Conservation (phyloP, 2,113 vertebrate genomes). For the Danionella cerebrum region DNA sequence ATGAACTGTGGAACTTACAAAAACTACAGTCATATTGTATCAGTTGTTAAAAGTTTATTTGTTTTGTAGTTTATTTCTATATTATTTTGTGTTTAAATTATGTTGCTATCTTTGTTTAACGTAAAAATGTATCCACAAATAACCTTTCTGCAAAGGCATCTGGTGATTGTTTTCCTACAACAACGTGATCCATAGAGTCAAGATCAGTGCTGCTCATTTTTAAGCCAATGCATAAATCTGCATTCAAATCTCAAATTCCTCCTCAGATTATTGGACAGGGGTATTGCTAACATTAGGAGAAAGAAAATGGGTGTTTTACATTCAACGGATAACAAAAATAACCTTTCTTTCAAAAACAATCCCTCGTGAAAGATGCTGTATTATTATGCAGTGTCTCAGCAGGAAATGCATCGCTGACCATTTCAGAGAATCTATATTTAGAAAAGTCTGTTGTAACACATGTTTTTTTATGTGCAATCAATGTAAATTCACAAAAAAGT, state of each 20-base stretch:
- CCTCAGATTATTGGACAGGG: constrained; percentile 44
- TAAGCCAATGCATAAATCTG: constrained; percentile 62
- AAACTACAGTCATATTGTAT: too few relatives aligned
- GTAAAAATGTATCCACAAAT: not conserved
- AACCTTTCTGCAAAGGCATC: constrained; percentile 13
- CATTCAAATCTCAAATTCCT: constrained; percentile 53
- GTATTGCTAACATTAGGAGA: constrained; percentile 27
- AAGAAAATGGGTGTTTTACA: constrained; percentile 48
- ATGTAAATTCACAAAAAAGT: not conserved
- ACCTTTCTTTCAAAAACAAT: constrained; percentile 18
- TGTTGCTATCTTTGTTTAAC: constrained; percentile 1
- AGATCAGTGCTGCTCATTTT: constrained; percentile 47
- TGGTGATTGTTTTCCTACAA: not conserved
- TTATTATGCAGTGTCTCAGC: not conserved
- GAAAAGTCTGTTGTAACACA: not conserved
- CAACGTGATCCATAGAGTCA: constrained; percentile 1
- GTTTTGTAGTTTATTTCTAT: not conserved
- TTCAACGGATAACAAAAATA: constrained; percentile 24
- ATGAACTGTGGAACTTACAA: too few relatives aligned
- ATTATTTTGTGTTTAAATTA: not conserved
- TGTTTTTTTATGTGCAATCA: too few relatives aligned
- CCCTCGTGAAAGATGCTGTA: not conserved
- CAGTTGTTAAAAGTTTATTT: not conserved
- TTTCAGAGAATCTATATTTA: not conserved
- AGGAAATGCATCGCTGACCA: not conserved